Percentiles rank a stretch among this genome's conserved stretches.
phyloP scores from a whole-genome alignment of 30 jellyfish, hydroid and myxozoan genomes.

The Chironex yamaguchii region DNA sequence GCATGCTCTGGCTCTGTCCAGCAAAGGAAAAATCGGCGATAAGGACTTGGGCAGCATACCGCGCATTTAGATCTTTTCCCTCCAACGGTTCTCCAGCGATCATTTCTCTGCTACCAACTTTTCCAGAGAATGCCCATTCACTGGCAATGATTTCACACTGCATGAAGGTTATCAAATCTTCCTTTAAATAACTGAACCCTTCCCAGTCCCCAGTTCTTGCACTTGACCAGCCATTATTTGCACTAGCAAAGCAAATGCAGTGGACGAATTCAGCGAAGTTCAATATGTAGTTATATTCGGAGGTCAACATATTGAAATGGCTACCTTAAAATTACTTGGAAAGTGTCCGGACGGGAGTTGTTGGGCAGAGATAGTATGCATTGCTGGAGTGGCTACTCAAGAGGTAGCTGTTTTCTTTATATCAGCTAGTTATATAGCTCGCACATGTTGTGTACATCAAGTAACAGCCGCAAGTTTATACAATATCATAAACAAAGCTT shows the following conservation, averaged over 20 bases:
- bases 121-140: conserved; percentile 9
- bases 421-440: neutral
- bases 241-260: neutral
- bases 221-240: conserved; percentile 69
- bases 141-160: neutral
- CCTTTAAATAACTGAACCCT: conserved; percentile 27
- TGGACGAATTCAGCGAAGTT: conserved; percentile 7
- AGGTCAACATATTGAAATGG: conserved; percentile 20
- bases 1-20: too few species aligned
- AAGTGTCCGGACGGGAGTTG: conserved; percentile 20
- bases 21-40: too few species aligned
- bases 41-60: conserved; percentile 35
- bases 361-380: neutral
- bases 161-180: neutral
- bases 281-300: conserved; percentile 4
- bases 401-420: conserved; percentile 5
- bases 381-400: neutral
- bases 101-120: neutral
- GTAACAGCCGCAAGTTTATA: too few species aligned
- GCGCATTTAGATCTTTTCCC: neutral
- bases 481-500: too few species aligned
- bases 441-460: conserved; percentile 17
- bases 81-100: neutral
- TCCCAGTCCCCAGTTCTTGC: conserved; percentile 47
- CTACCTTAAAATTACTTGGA: conserved; percentile 1